Conservation (phyloP, 2,113 vertebrate genomes). For the Epinephelus fuscoguttatus region DNA sequence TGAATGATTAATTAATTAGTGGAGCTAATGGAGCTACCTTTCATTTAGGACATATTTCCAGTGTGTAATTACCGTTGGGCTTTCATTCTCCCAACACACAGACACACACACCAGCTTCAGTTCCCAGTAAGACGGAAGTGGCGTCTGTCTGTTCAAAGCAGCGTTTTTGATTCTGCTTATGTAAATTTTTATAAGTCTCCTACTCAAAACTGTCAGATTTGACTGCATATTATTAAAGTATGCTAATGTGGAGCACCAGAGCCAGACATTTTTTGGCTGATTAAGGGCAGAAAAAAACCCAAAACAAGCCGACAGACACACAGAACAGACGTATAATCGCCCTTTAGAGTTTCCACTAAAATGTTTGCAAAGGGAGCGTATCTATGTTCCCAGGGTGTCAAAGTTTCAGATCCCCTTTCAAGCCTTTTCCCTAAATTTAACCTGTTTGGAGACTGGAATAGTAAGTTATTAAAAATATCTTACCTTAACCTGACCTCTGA, state of each 20-base stretch:
- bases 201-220: neutral
- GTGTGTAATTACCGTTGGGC: neutral
- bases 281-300: neutral
- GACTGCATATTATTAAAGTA: neutral
- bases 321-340: neutral
- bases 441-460: too few species aligned
- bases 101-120: neutral
- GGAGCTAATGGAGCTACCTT: constrained; percentile 26
- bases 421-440: too few species aligned
- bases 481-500: too few species aligned
- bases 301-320: neutral
- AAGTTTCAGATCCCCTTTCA: too few species aligned
- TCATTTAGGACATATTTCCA: constrained; percentile 31
- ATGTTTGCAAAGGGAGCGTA: too few species aligned
- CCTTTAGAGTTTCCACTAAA: neutral
- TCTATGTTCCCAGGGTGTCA: too few species aligned
- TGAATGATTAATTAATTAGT: constrained; percentile 50
- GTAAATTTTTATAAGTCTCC: neutral
- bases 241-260: neutral
- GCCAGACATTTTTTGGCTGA: neutral
- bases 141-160: neutral
- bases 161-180: neutral
- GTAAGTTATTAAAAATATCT: too few species aligned
- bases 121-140: neutral
- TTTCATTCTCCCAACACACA: neutral